Conservation (phyloP, 2,113 vertebrate genomes). For the Caretta caretta region DNA sequence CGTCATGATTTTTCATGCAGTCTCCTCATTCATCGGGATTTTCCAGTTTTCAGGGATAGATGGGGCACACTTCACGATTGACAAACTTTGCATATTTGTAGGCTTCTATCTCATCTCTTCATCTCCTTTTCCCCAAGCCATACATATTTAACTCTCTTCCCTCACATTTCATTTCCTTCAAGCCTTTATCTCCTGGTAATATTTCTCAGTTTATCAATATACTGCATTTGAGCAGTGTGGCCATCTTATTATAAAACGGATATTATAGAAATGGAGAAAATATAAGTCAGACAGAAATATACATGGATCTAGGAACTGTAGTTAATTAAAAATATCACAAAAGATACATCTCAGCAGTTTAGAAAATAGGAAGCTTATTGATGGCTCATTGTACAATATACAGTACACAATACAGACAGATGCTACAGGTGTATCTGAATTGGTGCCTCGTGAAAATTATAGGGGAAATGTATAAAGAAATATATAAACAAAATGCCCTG, state of each 20-base stretch:
- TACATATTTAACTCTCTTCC: conserved; percentile 42
- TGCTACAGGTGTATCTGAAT: background rate
- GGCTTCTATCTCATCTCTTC: conserved; percentile 23
- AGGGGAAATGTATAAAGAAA: background rate
- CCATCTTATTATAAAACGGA: conserved; percentile 24
- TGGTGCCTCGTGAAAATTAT: background rate
- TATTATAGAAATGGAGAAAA: conserved; percentile 57
- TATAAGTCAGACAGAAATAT: conserved; percentile 4
- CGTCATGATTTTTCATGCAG: background rate
- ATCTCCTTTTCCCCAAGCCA: conserved; percentile 37
- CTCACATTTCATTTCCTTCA: conserved; percentile 73
- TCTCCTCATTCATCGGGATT: background rate
- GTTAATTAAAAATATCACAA: conserved; percentile 63
- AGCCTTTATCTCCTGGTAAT: conserved; percentile 38
- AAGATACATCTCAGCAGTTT: conserved; percentile 27
- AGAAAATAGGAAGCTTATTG: conserved; percentile 30
- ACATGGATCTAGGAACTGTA: background rate
- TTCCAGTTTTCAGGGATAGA: background rate
- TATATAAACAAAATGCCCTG: background rate
- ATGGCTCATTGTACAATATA: background rate
- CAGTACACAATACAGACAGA: background rate
- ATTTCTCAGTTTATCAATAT: conserved; percentile 42
- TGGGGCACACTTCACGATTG: background rate
- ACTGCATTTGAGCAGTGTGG: conserved; percentile 9
- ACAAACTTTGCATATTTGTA: background rate